Evolutionary conservation across 2,797 vertebrate species (phyloP).

Genomic region (Octomys mimax): DNA sequence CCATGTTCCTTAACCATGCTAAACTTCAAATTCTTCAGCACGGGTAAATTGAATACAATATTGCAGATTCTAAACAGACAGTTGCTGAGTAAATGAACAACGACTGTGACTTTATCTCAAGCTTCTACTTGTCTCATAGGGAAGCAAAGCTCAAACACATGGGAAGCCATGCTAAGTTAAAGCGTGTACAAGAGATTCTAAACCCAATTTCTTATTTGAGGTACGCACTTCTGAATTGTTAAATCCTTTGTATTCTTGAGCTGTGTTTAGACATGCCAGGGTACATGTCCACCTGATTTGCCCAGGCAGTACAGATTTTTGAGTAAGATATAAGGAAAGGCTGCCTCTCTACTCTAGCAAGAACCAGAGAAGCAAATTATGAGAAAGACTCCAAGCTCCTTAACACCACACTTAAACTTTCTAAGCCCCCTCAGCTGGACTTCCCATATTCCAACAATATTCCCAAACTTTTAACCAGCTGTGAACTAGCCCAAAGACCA

Average conservation of each 20-base stretch:
- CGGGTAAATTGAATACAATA: background rate
- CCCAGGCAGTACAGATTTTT: background rate
- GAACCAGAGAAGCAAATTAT: background rate
- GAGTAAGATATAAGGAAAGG: background rate
- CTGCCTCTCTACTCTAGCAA: background rate
- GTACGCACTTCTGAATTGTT: slow-evolving; percentile 5
- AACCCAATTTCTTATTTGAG: background rate
- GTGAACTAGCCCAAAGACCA: slow-evolving; percentile 48
- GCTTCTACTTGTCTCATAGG: background rate
- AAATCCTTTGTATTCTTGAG: background rate
- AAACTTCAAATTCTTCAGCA: background rate
- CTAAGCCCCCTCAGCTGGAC: background rate
- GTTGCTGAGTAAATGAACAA: background rate
- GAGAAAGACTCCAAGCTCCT: background rate
- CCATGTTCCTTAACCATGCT: background rate
- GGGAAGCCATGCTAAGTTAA: background rate
- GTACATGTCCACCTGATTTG: background rate
- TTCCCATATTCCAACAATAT: background rate
- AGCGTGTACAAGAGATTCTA: background rate
- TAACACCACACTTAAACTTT: background rate
- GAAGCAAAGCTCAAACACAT: background rate
- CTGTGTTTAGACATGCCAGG: background rate
- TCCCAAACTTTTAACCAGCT: slow-evolving; percentile 41
- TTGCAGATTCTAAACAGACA: background rate
- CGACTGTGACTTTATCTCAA: background rate